Evolutionary conservation across 2,113 vertebrate genomes (phyloP).

Genomic region (Thamnophis sirtalis): DNA sequence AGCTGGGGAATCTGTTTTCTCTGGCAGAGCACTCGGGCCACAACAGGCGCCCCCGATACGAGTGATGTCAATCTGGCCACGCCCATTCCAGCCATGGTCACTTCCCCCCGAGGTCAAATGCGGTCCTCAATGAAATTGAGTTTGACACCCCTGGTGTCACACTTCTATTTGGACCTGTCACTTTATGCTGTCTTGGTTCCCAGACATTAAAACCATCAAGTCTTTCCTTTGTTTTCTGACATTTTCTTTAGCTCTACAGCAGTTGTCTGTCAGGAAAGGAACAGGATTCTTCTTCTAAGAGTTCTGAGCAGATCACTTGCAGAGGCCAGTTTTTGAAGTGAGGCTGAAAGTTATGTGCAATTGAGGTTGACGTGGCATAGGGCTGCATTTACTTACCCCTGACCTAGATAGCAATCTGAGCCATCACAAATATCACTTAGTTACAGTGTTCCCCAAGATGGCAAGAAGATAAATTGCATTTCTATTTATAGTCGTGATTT

Average conservation of each 20-base stretch:
- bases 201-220: background rate
- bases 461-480: background rate
- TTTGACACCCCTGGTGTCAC: background rate
- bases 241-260: background rate
- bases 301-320: background rate
- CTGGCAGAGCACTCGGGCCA: no score
- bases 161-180: no score
- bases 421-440: background rate
- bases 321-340: background rate
- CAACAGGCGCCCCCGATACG: no score
- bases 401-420: background rate
- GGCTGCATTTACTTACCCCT: background rate
- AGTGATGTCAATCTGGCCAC: no score
- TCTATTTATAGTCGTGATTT: background rate
- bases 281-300: background rate
- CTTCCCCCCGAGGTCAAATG: no score
- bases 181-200: background rate
- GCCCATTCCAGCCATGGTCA: no score
- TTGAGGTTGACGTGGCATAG: background rate
- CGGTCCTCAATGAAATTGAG: no score
- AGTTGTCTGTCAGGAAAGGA: background rate
- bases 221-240: background rate
- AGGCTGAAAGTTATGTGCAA: background rate
- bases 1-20: no score
- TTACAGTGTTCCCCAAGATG: background rate